Conservation (phyloP, 2,113 vertebrate genomes). For the Grantiella picta region DNA sequence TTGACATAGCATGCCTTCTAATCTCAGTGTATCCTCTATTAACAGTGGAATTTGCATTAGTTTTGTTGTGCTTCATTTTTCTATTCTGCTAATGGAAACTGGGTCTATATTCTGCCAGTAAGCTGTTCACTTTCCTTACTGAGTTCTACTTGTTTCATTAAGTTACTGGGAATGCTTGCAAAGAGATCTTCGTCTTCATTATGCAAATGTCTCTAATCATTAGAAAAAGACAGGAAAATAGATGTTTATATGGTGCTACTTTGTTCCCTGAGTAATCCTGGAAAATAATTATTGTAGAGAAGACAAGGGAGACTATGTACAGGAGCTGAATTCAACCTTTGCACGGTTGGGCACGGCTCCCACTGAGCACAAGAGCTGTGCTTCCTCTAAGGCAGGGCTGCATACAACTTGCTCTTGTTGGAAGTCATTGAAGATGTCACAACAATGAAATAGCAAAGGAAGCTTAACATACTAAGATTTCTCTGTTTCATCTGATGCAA, state of each 20-base stretch:
- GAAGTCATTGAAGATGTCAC: neutral
- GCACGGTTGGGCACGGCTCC: rapidly evolving
- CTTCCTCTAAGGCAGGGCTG: neutral
- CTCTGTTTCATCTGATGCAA: neutral
- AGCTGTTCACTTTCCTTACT: neutral
- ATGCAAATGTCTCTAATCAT: neutral
- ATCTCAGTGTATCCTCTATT: neutral
- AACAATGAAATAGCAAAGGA: neutral
- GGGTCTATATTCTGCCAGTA: neutral
- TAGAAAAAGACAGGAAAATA: neutral
- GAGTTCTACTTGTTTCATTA: neutral
- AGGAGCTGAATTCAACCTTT: neutral
- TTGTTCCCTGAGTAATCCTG: neutral
- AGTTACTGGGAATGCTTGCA: neutral
- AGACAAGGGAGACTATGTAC: neutral
- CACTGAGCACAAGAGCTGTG: neutral
- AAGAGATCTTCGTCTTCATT: neutral
- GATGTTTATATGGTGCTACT: neutral
- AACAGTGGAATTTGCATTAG: neutral
- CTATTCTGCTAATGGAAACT: neutral
- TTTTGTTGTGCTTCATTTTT: neutral
- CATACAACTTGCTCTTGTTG: neutral
- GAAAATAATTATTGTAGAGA: neutral
- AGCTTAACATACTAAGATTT: neutral
- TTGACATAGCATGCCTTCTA: neutral